Evolutionary conservation across 2,888 invertebrate species (phyloP).

Genomic region (Zaprionus bogoriensis): DNA sequence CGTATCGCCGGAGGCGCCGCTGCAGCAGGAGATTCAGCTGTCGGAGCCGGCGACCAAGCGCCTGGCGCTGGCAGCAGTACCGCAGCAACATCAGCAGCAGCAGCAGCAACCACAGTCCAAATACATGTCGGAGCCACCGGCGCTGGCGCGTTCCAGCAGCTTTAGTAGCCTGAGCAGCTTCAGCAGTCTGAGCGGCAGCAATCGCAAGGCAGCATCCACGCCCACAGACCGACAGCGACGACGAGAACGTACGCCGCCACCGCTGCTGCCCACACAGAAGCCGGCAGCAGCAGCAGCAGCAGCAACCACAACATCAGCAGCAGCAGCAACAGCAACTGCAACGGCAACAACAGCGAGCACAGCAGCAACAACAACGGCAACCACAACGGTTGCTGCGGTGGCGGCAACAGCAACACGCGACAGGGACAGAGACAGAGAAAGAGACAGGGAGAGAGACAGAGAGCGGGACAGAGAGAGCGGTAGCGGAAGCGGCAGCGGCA

Average conservation of each 20-base stretch:
- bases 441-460: slow-evolving; percentile 51
- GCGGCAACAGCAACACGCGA: slow-evolving; percentile 45
- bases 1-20: slow-evolving; percentile 33
- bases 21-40: slow-evolving; percentile 20
- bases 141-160: slow-evolving; percentile 66
- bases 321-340: slow-evolving; percentile 26
- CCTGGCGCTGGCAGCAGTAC: slow-evolving; percentile 38
- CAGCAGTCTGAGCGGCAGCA: slow-evolving; percentile 51
- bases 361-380: slow-evolving; percentile 32
- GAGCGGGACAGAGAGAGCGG: slow-evolving; percentile 26
- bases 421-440: slow-evolving; percentile 50
- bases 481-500: slow-evolving; percentile 52
- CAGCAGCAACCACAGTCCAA: slow-evolving; percentile 35
- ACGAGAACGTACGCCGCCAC: slow-evolving; percentile 57
- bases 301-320: slow-evolving; percentile 15
- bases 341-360: slow-evolving; percentile 33
- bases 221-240: slow-evolving; percentile 37
- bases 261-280: slow-evolving; percentile 55
- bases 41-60: slow-evolving; percentile 58
- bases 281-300: slow-evolving; percentile 32
- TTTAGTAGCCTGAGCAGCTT: slow-evolving; percentile 59
- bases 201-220: slow-evolving; percentile 41
- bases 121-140: slow-evolving; percentile 64
- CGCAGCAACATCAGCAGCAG: slow-evolving; percentile 22
- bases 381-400: slow-evolving; percentile 40